These are phyloP conservation scores for Torymus auratus DNA, from an alignment of 2,888 invertebrate species.

Conservation along the genomic window DNA sequence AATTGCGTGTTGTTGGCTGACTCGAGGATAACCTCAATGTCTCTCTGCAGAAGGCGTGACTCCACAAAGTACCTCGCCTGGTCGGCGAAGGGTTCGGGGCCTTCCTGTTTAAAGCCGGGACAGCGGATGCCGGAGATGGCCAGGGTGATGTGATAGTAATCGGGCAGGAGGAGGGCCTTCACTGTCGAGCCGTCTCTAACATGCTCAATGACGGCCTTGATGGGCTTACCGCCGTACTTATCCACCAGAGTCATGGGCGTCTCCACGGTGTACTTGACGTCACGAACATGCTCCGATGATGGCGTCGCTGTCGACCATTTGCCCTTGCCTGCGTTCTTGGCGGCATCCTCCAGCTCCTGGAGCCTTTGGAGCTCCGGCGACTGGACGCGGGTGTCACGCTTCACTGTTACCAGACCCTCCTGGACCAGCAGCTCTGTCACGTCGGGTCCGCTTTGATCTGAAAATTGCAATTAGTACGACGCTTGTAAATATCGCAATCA, in stretches of 20 bases:
- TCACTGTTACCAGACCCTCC: constrained; percentile 93
- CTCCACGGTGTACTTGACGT: constrained; percentile 93
- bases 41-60: constrained; percentile 91
- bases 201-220: constrained; percentile 97
- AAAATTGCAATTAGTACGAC: background rate
- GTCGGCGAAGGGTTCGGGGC: constrained; percentile 87
- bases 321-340: constrained; percentile 92
- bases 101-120: constrained; percentile 85
- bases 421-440: constrained; percentile 91
- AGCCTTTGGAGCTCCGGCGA: constrained; percentile 84
- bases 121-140: constrained; percentile 97
- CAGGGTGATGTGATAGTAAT: constrained; percentile 93
- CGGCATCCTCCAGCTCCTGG: constrained; percentile 92
- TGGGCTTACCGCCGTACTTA: constrained; percentile 89
- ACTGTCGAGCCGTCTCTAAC: constrained; percentile 98
- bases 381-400: constrained; percentile 81
- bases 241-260: constrained; percentile 91
- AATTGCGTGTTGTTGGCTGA: constrained; percentile 95
- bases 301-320: constrained; percentile 81
- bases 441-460: constrained; percentile 83
- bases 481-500: background rate
- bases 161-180: constrained; percentile 92
- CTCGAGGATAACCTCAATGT: constrained; percentile 93
- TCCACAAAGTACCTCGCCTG: constrained; percentile 98
- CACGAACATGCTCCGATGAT: constrained; percentile 85